Evolutionary conservation across 2,113 vertebrate genomes (phyloP).

Genomic region (Chionis minor): DNA sequence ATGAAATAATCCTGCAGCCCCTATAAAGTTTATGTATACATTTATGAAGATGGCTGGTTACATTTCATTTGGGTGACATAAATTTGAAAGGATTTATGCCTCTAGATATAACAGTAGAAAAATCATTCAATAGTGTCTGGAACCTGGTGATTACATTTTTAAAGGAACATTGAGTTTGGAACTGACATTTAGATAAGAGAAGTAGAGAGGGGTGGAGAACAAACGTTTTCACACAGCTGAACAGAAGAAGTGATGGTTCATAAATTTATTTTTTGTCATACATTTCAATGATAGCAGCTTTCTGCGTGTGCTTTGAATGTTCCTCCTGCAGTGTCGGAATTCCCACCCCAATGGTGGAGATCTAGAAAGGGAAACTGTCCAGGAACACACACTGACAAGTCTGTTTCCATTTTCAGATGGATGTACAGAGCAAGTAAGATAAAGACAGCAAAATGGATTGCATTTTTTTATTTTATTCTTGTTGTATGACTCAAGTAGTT

Average conservation of each 20-base stretch:
- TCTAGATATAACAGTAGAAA: slow-evolving; percentile 33
- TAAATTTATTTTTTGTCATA: slow-evolving; percentile 50
- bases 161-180: slow-evolving; percentile 56
- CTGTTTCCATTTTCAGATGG: background rate
- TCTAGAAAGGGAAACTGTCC: background rate
- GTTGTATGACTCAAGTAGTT: background rate
- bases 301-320: background rate
- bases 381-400: background rate
- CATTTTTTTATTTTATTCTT: background rate
- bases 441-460: background rate
- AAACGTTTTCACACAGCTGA: slow-evolving; percentile 35
- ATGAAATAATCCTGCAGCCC: background rate
- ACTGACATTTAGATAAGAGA: slow-evolving; percentile 56
- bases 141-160: slow-evolving; percentile 64
- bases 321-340: slow-evolving; percentile 4
- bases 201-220: background rate
- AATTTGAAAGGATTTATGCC: slow-evolving; percentile 53
- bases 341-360: background rate
- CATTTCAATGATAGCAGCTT: slow-evolving; percentile 9
- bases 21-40: background rate
- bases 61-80: slow-evolving; percentile 43
- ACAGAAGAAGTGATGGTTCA: background rate
- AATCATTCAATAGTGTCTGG: slow-evolving; percentile 44
- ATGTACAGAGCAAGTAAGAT: background rate
- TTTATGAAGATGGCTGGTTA: background rate